These are phyloP conservation scores for Homarus gammarus DNA, from an alignment of 2,888 invertebrate species.

Conservation along the genomic window DNA sequence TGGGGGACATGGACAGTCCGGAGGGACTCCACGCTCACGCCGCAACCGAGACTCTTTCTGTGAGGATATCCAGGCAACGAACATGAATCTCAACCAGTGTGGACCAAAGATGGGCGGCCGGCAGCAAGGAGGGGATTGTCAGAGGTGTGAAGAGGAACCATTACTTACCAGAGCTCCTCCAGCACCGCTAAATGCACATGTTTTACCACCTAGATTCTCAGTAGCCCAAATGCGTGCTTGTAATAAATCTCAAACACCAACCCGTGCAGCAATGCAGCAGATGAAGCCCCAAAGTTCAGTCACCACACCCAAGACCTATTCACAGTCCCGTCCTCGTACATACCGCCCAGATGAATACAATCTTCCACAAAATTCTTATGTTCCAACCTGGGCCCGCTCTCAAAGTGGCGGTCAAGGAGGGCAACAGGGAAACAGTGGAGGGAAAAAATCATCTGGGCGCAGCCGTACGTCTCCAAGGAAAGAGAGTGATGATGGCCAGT, in stretches of 20 bases:
- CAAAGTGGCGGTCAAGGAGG: slow-evolving; percentile 55
- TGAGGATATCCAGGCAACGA: slow-evolving; percentile 64
- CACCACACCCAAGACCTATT: slow-evolving; percentile 60
- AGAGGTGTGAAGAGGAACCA: slow-evolving; percentile 72
- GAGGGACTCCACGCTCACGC: slow-evolving; percentile 53
- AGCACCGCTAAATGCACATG: slow-evolving; percentile 62
- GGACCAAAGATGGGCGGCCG: slow-evolving; percentile 71
- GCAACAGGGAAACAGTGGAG: slow-evolving; percentile 45
- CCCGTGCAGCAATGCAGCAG: slow-evolving; percentile 68
- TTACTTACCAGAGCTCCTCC: slow-evolving; percentile 61
- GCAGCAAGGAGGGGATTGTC: slow-evolving; percentile 66
- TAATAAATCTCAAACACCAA: slow-evolving; percentile 64
- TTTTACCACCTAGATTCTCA: slow-evolving; percentile 64
- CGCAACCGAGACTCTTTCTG: slow-evolving; percentile 68
- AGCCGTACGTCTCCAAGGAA: slow-evolving; percentile 53
- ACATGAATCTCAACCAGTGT: slow-evolving; percentile 65
- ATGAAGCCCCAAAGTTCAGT: slow-evolving; percentile 54
- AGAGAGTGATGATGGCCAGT: slow-evolving; percentile 51
- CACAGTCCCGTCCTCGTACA: slow-evolving; percentile 63
- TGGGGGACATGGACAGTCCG: slow-evolving; percentile 30
- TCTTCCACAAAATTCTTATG: slow-evolving; percentile 60
- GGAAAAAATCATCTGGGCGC: slow-evolving; percentile 58
- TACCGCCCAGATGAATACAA: slow-evolving; percentile 69
- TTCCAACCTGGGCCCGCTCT: slow-evolving; percentile 53
- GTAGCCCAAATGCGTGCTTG: slow-evolving; percentile 63